These are phyloP conservation scores for Arizona elegans DNA, from an alignment of 2,113 vertebrate genomes.

Conservation along the genomic window DNA sequence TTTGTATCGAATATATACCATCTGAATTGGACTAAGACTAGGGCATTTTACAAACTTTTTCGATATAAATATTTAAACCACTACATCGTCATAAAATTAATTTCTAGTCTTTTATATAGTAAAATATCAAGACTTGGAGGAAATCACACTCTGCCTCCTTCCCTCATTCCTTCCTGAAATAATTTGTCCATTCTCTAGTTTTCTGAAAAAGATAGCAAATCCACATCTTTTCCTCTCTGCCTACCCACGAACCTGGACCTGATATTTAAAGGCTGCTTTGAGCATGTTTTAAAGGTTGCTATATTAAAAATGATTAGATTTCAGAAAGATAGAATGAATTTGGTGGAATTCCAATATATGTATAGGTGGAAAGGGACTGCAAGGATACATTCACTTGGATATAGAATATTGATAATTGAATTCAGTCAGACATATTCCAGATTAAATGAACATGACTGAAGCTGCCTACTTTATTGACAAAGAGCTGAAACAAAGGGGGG, in stretches of 20 bases:
- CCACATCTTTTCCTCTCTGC: background rate
- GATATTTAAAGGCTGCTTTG: background rate
- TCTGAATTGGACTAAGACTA: background rate
- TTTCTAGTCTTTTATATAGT: background rate
- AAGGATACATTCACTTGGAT: background rate
- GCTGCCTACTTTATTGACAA: background rate
- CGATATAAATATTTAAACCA: background rate
- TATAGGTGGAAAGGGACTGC: background rate
- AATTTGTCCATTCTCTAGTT: background rate
- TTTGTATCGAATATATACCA: background rate
- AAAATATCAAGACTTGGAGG: background rate
- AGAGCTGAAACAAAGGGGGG: background rate
- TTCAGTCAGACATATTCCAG: background rate
- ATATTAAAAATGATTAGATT: background rate
- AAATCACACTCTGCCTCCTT: background rate
- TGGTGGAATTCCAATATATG: background rate
- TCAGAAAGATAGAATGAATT: background rate
- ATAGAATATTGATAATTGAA: background rate
- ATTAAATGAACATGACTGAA: background rate
- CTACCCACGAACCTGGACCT: background rate
- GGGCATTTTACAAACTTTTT: background rate
- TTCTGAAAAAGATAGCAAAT: background rate
- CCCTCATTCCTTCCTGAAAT: background rate
- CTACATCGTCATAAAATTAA: background rate
- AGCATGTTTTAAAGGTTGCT: background rate